These are phyloP conservation scores for Heliconius hortense DNA, from an alignment of 2,888 invertebrate genomes.

Conservation along the genomic window DNA sequence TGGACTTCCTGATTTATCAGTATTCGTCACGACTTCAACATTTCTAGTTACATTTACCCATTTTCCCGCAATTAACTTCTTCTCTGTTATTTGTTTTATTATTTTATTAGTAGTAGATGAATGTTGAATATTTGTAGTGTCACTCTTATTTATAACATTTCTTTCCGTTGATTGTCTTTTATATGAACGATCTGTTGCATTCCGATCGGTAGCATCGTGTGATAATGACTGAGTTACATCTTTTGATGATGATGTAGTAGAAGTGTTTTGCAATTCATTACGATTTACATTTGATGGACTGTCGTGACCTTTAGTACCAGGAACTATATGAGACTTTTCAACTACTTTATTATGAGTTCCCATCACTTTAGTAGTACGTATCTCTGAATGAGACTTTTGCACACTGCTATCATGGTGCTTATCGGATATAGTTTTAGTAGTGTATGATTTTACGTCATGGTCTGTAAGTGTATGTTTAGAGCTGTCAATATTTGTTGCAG, in stretches of 20 bases:
- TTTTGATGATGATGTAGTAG: conserved; percentile 55
- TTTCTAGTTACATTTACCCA: conserved; percentile 81
- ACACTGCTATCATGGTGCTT: conserved; percentile 37
- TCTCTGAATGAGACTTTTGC: conserved; percentile 35
- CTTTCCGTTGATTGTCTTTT: conserved; percentile 56
- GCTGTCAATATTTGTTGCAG: conserved; percentile 31
- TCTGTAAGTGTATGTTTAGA: conserved; percentile 28
- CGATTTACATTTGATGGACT: conserved; percentile 51
- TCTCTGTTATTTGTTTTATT: conserved; percentile 81
- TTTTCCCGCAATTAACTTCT: conserved; percentile 77
- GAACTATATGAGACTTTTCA: conserved; percentile 49
- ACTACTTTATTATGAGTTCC: conserved; percentile 33
- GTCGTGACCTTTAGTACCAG: conserved; percentile 54
- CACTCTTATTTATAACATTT: conserved; percentile 56
- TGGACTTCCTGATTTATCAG: conserved; percentile 49
- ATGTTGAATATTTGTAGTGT: conserved; percentile 59
- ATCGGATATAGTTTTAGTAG: conserved; percentile 39
- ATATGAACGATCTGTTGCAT: conserved; percentile 53
- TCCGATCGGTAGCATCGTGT: conserved; percentile 58
- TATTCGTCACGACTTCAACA: conserved; percentile 84
- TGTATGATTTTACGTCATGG: conserved; percentile 35
- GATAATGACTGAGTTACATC: conserved; percentile 73
- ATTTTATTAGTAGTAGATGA: conserved; percentile 75
- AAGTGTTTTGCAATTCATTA: conserved; percentile 44
- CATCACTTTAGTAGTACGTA: conserved; percentile 30